Evolutionary conservation across 2,888 invertebrate genomes (phyloP).

Genomic region (Embidobia sp.): DNA sequence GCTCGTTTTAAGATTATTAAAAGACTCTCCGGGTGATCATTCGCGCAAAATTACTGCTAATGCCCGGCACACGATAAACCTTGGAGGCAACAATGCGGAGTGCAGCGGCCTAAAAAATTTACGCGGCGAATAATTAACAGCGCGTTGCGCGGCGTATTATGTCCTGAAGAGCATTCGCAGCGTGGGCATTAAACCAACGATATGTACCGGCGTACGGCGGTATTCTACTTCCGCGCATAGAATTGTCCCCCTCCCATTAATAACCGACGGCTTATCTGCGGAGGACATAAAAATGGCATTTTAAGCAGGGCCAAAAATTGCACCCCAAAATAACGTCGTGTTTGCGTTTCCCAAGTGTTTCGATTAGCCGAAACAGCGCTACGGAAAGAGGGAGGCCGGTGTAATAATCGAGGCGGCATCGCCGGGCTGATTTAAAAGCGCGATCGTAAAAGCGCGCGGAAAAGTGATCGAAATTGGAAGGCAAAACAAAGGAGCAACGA

Average conservation of each 20-base stretch:
- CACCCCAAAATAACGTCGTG: slow-evolving; percentile 32
- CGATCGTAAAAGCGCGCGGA: too few relatives aligned
- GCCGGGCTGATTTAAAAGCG: too few relatives aligned
- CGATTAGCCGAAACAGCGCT: slow-evolving; percentile 25
- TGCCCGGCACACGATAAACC: too few relatives aligned
- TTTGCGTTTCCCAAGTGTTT: slow-evolving; percentile 45
- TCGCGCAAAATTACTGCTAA: too few relatives aligned
- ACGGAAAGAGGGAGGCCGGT: slow-evolving; percentile 29
- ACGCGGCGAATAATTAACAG: slow-evolving; percentile 37
- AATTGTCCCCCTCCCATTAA: slow-evolving; percentile 34
- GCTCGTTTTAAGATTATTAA: too few relatives aligned
- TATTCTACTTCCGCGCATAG: slow-evolving; percentile 2
- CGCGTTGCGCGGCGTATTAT: slow-evolving; percentile 24
- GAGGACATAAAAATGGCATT: slow-evolving; percentile 54
- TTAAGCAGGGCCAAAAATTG: slow-evolving; percentile 41
- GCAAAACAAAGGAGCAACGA: too few relatives aligned
- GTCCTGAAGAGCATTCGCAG: slow-evolving; percentile 19
- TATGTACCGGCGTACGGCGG: slow-evolving; percentile 6
- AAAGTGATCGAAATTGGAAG: slow-evolving; percentile 3
- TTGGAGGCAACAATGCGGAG: background rate
- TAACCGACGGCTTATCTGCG: slow-evolving; percentile 50
- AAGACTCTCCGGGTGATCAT: too few relatives aligned
- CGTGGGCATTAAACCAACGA: slow-evolving; percentile 20
- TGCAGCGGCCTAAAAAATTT: slow-evolving; percentile 25
- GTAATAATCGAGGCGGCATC: slow-evolving; percentile 34